Base-by-base conservation (phyloP, 2,888 invertebrate species). In the Macrophya annulata region DNA sequence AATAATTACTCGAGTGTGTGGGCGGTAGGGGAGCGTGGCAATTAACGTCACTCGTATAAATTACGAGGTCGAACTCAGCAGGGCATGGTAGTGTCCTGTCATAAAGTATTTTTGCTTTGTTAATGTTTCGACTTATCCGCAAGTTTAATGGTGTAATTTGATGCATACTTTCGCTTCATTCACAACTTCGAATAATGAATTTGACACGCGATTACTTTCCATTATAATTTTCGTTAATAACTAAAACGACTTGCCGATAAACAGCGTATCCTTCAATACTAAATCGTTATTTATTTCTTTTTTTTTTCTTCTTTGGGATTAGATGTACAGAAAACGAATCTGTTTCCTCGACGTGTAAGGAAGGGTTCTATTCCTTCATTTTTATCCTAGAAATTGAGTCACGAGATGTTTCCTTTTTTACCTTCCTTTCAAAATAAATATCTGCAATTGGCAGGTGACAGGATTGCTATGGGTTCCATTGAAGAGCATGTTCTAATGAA, bases 21-120 rank as follows among this genome's bases (percentile, higher is more conserved):
- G 71, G 83, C 71, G 68, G 68, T 12, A 40, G 45, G 68, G 68
- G 43, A 68, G n/a, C 68, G 45, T 51, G 48, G 83, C 83, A 83
- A 83, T 83, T 83, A 83, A 83, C 71, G 83, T 83, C 83, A 48
- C 48, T 71, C 48, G 83, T 83, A 83, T 83, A 68, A 83, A 59
- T 83, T 83, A 83, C 83, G 83, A 48, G 65, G n/a, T 68, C 48
- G 37, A 83, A 83, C 65, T 81, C 43, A 68, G 68, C 48, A n/a
- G 65, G 71, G 48, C n/a, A n/a, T 48, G 21, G 43, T 48, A 37
- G 37, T 45, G 68, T 83, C 45, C 15, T 10, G 83, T 83, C 48
- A 48, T 68, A 31, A 83, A 83, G 68, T 45, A 83, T 83, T 83
- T 83, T 83, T 71, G 68, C 68, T 68, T 62, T 25, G 62, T 59